Conservation (phyloP, 2,888 invertebrate genomes). For the Ashinkailepas kermadecensis region DNA sequence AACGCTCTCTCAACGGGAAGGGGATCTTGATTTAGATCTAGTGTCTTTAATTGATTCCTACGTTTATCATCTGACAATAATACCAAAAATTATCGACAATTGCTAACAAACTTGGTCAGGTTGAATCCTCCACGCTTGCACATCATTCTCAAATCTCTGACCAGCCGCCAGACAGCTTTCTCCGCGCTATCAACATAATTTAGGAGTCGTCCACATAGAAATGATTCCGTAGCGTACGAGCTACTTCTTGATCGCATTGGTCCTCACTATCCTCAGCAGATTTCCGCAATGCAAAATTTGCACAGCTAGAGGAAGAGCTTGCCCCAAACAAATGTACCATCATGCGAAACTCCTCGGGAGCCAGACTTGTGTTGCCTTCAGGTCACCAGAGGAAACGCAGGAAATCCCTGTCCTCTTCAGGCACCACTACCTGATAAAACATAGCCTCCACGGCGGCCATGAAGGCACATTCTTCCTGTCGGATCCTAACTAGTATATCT, state of each 20-base stretch:
- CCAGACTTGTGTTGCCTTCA: background rate
- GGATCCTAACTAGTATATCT: too few relatives aligned
- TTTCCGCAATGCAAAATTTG: background rate
- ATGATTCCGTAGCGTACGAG: background rate
- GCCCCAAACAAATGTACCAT: background rate
- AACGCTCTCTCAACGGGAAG: too few relatives aligned
- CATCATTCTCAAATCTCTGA: background rate
- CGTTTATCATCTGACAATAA: background rate
- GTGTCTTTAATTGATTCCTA: background rate
- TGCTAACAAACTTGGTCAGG: background rate
- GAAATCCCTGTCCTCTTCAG: background rate
- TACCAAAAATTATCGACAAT: background rate
- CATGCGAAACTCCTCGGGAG: background rate
- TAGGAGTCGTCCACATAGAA: background rate
- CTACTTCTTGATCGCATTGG: too few relatives aligned
- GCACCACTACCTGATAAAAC: background rate
- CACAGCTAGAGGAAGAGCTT: background rate
- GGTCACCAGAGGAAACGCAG: background rate
- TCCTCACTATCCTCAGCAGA: background rate
- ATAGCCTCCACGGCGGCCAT: background rate
- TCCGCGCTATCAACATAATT: background rate
- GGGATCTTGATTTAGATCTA: background rate
- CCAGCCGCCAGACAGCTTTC: background rate
- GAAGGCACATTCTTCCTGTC: background rate
- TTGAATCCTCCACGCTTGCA: background rate